These are phyloP conservation scores for Henricia sp. DNA, from an alignment of 53 echinoderm and acorn worm genomes.

Conservation along the genomic window DNA sequence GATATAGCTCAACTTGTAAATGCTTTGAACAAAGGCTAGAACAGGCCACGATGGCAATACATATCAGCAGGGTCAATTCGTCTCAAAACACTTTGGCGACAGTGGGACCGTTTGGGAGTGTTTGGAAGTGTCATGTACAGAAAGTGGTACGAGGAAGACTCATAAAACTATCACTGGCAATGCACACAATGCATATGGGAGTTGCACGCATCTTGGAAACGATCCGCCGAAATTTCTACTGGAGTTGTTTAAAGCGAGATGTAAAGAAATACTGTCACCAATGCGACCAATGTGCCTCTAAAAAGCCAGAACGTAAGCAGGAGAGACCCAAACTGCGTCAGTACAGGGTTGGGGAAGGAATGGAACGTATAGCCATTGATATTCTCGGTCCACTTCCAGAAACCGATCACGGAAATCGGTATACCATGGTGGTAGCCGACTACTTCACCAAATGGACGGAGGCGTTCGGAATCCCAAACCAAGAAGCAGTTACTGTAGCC, in stretches of 20 bases:
- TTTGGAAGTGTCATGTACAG: conserved; percentile 17
- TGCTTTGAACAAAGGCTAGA: not conserved
- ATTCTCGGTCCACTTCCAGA: conserved; percentile 65
- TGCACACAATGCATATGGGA: conserved; percentile 29
- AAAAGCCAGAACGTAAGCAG: conserved; percentile 48
- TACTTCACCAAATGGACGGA: conserved; percentile 69
- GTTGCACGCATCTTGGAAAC: conserved; percentile 55
- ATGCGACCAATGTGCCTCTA: conserved; percentile 52
- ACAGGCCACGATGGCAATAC: conserved; percentile 10
- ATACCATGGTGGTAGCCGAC: conserved; percentile 62
- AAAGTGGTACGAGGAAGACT: conserved; percentile 20
- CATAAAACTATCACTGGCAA: not conserved
- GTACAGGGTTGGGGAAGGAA: conserved; percentile 50
- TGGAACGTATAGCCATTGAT: conserved; percentile 64
- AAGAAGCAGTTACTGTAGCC: conserved; percentile 46
- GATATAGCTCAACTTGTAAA: not conserved
- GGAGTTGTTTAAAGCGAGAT: conserved; percentile 55
- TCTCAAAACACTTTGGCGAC: conserved; percentile 30
- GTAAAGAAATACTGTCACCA: conserved; percentile 43
- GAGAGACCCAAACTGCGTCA: conserved; percentile 37
- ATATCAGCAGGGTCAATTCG: not conserved
- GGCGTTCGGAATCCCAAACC: not conserved
- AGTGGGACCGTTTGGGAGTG: conserved; percentile 22
- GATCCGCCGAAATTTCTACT: conserved; percentile 59
- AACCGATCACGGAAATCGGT: conserved; percentile 61